These are phyloP conservation scores for Drosophila lini DNA, from an alignment of 1,140 invertebrate species.

Conservation along the genomic window DNA sequence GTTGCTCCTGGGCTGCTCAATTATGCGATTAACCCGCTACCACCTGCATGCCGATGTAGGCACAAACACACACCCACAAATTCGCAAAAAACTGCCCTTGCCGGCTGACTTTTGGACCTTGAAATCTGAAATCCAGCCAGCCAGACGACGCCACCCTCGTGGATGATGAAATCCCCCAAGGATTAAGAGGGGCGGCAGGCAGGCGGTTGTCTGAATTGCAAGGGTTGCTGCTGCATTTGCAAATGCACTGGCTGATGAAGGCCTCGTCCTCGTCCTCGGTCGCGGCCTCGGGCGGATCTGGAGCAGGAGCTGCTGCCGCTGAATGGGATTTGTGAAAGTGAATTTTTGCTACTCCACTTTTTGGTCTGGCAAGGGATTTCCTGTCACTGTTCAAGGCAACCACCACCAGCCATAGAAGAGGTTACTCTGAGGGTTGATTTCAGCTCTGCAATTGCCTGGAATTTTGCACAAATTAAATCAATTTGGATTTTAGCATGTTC, in stretches of 20 bases:
- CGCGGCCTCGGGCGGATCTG: slow-evolving; percentile 34
- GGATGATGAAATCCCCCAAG: slow-evolving; percentile 19
- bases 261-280: slow-evolving; percentile 8
- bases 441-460: slow-evolving; percentile 34
- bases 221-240: slow-evolving; percentile 51
- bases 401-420: slow-evolving; percentile 14
- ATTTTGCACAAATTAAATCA: slow-evolving; percentile 56
- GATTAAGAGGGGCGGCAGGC: slow-evolving; percentile 20
- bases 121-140: slow-evolving; percentile 34
- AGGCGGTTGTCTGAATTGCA: slow-evolving; percentile 18
- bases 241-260: slow-evolving; percentile 37
- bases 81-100: slow-evolving; percentile 26
- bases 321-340: slow-evolving; percentile 51
- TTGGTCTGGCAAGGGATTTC: slow-evolving; percentile 20
- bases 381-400: slow-evolving; percentile 14
- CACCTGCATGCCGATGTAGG: slow-evolving; percentile 47
- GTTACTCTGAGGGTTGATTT: slow-evolving; percentile 33
- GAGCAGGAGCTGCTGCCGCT: slow-evolving; percentile 36
- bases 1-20: slow-evolving; percentile 47
- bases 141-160: slow-evolving; percentile 31
- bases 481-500: slow-evolving; percentile 52
- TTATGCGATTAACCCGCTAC: slow-evolving; percentile 52
- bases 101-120: slow-evolving; percentile 59
- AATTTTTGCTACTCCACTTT: slow-evolving; percentile 51
- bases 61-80: not conserved